Base-by-base conservation (phyloP, 2,888 invertebrate genomes). In the Cordylochernes scorpioides region DNA sequence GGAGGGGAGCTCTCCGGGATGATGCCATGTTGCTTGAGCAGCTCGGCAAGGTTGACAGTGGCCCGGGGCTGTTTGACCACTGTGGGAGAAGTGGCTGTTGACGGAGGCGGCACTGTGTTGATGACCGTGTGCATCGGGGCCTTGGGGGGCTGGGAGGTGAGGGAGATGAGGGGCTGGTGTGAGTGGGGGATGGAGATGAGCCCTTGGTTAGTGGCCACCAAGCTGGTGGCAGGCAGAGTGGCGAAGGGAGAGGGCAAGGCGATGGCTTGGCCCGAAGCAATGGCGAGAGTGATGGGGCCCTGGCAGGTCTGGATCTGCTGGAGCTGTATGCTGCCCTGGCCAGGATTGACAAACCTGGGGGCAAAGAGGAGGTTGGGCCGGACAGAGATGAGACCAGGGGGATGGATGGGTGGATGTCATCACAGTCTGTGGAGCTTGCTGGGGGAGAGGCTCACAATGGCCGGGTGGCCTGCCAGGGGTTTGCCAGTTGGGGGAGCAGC, bases 281-380 rank as follows among this genome's bases (percentile, higher is more conserved):
- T 48, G 26, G 58, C 57, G 26, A 59, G 51, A 34, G 53, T 49
- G 10, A 55, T 49, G 19, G 58, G 56, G 5, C 59, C 59, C 24
- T 52, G 52, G 14, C 56, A 50, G 8, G 58, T 58, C 42, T 58
- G 57, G 18, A 59, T 55, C 40, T 57, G 58, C 40, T 58, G 57
- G 21, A 59, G 40, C 39, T 57, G 58, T 24, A 35, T 24, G n/a
- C 35, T 33, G 16, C 33, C 28, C 12, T 29, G 38, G 24, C 34
- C 29, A 8, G 25, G 30, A 6, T 32, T 31, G 15, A 35, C 25
- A 8, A 38, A 21, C 19, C 35, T 34, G 6, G 35, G 37, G 5
- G 33, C 31, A n/a, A 39, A 31, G 25, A 41, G 36, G 13, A 42
- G 25, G 26, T 39, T 40, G 14, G 34, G 24, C 19, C 35, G 32